phyloP scores from a whole-genome alignment of 64 coral and sea anemone species.

The Porites australiensis region DNA sequence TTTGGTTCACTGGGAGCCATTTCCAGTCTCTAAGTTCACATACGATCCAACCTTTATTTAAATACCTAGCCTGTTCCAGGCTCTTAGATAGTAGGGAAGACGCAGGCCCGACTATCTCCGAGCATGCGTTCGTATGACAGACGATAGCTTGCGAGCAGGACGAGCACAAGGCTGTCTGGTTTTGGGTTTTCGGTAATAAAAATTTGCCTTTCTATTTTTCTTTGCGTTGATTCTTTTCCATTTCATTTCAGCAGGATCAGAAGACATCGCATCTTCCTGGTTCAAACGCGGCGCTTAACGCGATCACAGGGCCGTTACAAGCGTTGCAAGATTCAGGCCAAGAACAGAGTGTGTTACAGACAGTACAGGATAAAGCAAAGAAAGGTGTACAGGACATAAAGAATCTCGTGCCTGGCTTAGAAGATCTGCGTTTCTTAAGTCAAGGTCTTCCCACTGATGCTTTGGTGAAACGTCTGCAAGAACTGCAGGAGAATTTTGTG shows the following conservation, averaged over 20 bases:
- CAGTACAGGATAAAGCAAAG: conserved; percentile 29
- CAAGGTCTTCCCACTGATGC: conserved; percentile 54
- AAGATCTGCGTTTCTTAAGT: conserved; percentile 55
- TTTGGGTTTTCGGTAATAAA: neutral
- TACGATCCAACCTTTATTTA: too few species aligned
- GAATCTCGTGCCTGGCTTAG: conserved; percentile 21
- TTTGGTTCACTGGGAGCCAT: too few species aligned
- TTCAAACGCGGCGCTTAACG: neutral
- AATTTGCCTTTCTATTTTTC: neutral
- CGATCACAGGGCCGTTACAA: conserved; percentile 11
- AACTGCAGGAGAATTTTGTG: conserved; percentile 85
- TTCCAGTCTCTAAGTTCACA: too few species aligned
- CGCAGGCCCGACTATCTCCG: too few species aligned
- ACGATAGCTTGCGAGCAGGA: too few species aligned
- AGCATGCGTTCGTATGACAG: too few species aligned
- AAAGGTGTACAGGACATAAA: conserved; percentile 64
- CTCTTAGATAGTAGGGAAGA: too few species aligned
- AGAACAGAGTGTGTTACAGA: conserved; percentile 22
- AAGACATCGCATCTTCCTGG: neutral
- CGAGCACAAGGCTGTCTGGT: too few species aligned
- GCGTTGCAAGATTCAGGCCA: neutral
- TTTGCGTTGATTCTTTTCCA: neutral
- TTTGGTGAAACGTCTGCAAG: conserved; percentile 65
- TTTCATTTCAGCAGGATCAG: neutral
- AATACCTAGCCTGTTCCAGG: too few species aligned